Evolutionary conservation across 2,797 vertebrate species (phyloP).

Genomic region (Trachops cirrhosus): DNA sequence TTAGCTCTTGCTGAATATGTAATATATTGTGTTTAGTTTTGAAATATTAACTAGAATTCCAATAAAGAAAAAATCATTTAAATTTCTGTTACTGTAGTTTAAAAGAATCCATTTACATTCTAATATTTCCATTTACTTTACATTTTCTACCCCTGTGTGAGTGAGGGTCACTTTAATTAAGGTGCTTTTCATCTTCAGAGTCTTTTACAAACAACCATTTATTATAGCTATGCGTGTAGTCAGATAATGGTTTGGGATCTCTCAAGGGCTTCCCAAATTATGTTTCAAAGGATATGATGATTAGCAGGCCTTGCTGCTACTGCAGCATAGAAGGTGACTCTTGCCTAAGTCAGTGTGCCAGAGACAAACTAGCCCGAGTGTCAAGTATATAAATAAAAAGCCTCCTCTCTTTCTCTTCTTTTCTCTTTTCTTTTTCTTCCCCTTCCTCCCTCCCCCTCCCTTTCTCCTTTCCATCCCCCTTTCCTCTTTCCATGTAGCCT

Average conservation of each 20-base stretch:
- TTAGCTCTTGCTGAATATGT: neutral
- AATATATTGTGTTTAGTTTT: neutral
- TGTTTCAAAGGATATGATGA: slow-evolving; percentile 41
- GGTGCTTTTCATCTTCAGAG: slow-evolving; percentile 45
- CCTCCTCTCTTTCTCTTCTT: neutral
- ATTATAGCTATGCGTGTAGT: slow-evolving; percentile 56
- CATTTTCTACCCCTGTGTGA: slow-evolving; percentile 11
- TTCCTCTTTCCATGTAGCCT: neutral
- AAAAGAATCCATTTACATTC: slow-evolving; percentile 5
- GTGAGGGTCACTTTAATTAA: slow-evolving; percentile 51
- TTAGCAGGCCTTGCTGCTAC: slow-evolving; percentile 2
- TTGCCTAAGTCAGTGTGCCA: neutral
- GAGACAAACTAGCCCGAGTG: neutral
- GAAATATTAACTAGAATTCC: neutral
- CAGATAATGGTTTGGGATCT: slow-evolving; percentile 44
- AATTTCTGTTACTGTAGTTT: neutral
- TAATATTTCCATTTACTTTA: slow-evolving; percentile 44
- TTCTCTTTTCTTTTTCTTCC: neutral
- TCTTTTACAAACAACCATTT: slow-evolving; percentile 58
- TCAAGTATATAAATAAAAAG: neutral
- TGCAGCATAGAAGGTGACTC: slow-evolving; percentile 36
- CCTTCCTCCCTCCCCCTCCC: too few species aligned
- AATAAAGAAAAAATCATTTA: neutral
- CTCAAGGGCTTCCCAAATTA: slow-evolving; percentile 38
- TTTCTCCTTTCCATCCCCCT: too few species aligned